Evolutionary conservation across 2,888 invertebrate species (phyloP), one percentile per base, ranked within the genome.

Genomic region (Chromoteleia sp.): DNA sequence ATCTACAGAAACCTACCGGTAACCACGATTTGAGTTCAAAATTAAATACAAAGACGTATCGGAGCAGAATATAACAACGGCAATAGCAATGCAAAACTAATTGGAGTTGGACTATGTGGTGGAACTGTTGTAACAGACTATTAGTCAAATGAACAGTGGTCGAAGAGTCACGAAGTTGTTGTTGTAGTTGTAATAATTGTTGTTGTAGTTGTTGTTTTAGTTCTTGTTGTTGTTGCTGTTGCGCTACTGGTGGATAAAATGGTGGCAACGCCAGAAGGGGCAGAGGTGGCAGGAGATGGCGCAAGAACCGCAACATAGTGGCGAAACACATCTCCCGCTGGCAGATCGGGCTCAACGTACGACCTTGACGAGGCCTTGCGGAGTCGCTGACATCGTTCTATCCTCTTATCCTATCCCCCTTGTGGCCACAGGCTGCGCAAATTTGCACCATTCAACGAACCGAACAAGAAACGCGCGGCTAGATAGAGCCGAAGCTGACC

Each of bases 281-380:
- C 39, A 12, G 58, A 43, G 58, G 65, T 83, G 82, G 84, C 78
- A 61, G 83, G 76, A 83, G 82, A 80, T 79, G 85, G 85, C 76
- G 70, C 84, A 84, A 82, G 77, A 83, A 83, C 83, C 75, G 78
- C 79, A 82, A 81, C 61, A 78, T 67, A 70, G 81, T 70, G 74
- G 81, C 76, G 78, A 83, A 83, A 83, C 79, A 84, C 83, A 86
- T 84, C 87, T 87, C 84, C 84, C 83, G 84, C 86, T 85, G 85
- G 85, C 76, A 83, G 82, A 81, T 85, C 82, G 86, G 87, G 89
- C 91, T 91, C 89, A 91, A 90, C 87, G 90, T 88, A 90, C 91
- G 91, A 87, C 91, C 91, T 91, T 91, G 91, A 88, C 84, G 89
- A 87, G 90, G 87, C 91, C 91, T 91, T 90, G 91, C 89, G 88